phyloP scores from a whole-genome alignment of 2,797 vertebrate genomes.

The Anguilla anguilla region DNA sequence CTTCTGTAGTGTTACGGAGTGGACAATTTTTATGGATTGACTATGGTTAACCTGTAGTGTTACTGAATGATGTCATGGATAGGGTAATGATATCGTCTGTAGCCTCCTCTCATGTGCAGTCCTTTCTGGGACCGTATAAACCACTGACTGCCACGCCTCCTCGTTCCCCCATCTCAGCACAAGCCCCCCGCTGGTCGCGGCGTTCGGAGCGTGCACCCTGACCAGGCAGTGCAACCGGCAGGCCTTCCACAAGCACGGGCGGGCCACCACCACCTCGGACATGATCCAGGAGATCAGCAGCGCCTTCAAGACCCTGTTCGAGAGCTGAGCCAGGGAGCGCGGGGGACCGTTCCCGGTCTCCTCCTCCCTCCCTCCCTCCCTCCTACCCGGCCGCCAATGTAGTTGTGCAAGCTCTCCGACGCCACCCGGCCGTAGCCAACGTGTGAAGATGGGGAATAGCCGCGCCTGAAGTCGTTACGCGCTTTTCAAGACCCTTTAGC shows the following conservation, averaged over 20 bases:
- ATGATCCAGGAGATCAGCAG: constrained; percentile 92
- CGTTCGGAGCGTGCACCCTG: constrained; percentile 87
- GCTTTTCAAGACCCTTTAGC: constrained; percentile 19
- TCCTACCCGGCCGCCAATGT: not conserved
- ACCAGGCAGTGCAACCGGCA: constrained; percentile 91
- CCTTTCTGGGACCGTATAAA: not conserved
- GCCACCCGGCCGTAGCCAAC: not conserved
- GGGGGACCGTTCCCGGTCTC: constrained; percentile 42
- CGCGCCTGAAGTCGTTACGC: constrained; percentile 5
- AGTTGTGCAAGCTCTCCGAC: not conserved
- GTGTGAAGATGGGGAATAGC: not conserved
- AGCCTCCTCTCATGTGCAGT: not conserved
- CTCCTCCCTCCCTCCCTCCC: not conserved
- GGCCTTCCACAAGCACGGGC: constrained; percentile 87
- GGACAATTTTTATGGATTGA: no score
- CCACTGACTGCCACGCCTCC: not conserved
- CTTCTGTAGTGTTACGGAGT: no score
- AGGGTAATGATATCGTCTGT: not conserved
- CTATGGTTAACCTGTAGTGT: not conserved
- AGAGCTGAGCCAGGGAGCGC: constrained; percentile 73
- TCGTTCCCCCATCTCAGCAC: constrained; percentile 64
- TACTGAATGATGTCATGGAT: not conserved
- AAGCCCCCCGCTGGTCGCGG: constrained; percentile 89
- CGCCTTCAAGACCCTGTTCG: constrained; percentile 90
- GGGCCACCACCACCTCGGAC: constrained; percentile 90